Evolutionary conservation across 1,140 invertebrate species (phyloP).

Genomic region (Diploscapter pachys): DNA sequence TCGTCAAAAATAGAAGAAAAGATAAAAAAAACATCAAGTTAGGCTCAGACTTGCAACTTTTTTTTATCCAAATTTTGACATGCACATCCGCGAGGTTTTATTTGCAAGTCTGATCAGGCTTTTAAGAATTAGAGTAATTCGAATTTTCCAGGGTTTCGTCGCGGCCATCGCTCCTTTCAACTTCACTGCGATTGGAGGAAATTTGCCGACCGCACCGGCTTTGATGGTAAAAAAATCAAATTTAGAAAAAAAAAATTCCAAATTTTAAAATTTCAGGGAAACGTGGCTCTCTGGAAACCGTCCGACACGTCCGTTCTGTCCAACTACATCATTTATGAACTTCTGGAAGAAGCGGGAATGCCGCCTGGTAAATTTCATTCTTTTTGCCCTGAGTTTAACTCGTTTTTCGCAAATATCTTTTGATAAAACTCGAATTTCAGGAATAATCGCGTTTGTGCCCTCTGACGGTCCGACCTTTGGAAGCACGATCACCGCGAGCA

Average conservation of each 20-base stretch:
- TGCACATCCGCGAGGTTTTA: no score
- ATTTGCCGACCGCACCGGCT: conserved; percentile 90
- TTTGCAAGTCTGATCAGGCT: neutral
- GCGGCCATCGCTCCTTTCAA: conserved; percentile 98
- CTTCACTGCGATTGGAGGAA: conserved; percentile 98
- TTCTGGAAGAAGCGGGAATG: conserved; percentile 80
- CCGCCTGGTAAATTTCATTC: neutral
- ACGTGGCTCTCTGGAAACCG: conserved; percentile 94
- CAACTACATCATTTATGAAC: conserved; percentile 89
- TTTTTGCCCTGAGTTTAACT: conserved; percentile 13
- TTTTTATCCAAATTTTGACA: no score
- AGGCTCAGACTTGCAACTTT: neutral
- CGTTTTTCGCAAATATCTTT: no score
- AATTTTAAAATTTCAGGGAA: conserved; percentile 66
- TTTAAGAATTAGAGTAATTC: conserved; percentile 31
- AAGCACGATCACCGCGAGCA: conserved; percentile 78
- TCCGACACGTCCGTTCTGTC: conserved; percentile 94
- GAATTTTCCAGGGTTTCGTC: conserved; percentile 75
- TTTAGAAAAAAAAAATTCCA: neutral
- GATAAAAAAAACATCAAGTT: no score
- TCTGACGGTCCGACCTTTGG: conserved; percentile 91
- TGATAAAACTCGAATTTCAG: conserved; percentile 58
- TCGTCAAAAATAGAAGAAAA: no score
- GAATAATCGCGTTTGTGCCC: conserved; percentile 95
- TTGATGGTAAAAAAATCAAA: conserved; percentile 73